Evolutionary conservation across 2,113 vertebrate genomes (phyloP).

Genomic region (Agelaius tricolor): DNA sequence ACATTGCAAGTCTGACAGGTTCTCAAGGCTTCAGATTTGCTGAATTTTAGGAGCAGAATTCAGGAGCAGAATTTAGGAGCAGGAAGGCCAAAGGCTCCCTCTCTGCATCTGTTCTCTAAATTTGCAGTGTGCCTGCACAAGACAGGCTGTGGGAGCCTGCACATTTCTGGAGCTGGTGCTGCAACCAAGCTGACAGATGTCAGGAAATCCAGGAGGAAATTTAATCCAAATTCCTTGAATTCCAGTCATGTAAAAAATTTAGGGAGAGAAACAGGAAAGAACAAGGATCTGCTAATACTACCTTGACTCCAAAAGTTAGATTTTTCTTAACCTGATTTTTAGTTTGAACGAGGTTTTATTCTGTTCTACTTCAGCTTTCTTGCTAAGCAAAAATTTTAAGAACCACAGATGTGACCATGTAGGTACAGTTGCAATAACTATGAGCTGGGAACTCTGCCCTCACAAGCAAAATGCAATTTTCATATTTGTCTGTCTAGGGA

Average conservation of each 20-base stretch:
- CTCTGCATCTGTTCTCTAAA: not conserved
- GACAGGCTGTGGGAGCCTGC: not conserved
- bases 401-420: not conserved
- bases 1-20: not conserved
- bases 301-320: not conserved
- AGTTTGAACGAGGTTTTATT: not conserved
- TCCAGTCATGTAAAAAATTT: not conserved
- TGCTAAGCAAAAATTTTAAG: not conserved
- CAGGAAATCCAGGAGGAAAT: constrained; percentile 34
- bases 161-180: not conserved
- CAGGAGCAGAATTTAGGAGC: not conserved
- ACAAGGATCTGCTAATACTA: not conserved
- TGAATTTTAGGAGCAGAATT: constrained; percentile 4
- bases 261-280: not conserved
- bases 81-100: not conserved
- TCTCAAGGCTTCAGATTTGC: not conserved
- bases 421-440: not conserved
- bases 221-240: not conserved
- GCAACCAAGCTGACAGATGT: not conserved
- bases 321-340: not conserved
- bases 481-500: not conserved
- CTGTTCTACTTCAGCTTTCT: not conserved
- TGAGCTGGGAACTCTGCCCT: not conserved
- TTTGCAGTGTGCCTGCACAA: not conserved
- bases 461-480: not conserved